These are phyloP conservation scores for Trichonephila clavata DNA, from an alignment of 1,140 invertebrate genomes.

Conservation along the genomic window DNA sequence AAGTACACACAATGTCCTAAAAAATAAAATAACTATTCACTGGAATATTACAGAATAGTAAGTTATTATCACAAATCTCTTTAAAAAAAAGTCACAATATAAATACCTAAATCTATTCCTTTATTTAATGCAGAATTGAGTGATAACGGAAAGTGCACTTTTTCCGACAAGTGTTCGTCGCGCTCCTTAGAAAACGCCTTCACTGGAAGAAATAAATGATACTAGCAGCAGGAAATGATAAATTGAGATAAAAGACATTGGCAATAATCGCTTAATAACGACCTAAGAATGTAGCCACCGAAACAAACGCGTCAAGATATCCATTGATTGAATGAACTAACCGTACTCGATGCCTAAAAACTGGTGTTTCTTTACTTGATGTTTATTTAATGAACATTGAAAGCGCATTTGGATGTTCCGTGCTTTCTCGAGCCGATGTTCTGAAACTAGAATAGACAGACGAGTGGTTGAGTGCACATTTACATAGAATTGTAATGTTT, in stretches of 20 bases:
- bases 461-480: not conserved
- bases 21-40: not conserved
- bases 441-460: not conserved
- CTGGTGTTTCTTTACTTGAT: not conserved
- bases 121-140: not conserved
- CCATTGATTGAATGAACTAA: not conserved
- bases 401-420: not conserved
- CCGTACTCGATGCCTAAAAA: not conserved
- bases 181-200: not conserved
- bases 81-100: not conserved
- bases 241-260: not conserved
- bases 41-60: not conserved
- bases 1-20: not conserved
- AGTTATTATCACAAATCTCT: not conserved
- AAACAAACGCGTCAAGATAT: not conserved
- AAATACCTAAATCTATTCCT: not conserved
- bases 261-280: conserved; percentile 1
- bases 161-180: not conserved
- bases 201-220: not conserved
- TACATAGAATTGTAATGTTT: not conserved
- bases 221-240: not conserved
- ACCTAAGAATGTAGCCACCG: not conserved
- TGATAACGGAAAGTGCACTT: not conserved
- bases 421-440: not conserved
- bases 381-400: conserved; percentile 2